Conservation (phyloP, 2,113 vertebrate genomes). For the Odobenus rosmarus region DNA sequence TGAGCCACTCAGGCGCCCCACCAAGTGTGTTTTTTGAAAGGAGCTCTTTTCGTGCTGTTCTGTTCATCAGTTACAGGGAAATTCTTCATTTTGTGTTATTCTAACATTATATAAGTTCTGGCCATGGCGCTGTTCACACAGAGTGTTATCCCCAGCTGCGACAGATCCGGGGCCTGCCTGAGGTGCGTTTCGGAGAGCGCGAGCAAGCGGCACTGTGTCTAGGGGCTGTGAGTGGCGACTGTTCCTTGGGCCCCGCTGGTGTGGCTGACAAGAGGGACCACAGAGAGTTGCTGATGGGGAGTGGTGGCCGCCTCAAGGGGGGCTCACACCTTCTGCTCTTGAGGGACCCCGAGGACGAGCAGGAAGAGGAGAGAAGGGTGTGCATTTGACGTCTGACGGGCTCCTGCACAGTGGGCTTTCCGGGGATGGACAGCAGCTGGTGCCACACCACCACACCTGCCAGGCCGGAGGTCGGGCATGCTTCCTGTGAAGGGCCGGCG, state of each 20-base stretch:
- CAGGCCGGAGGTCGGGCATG: accelerated
- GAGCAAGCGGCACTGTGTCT: too few species aligned
- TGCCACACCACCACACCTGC: accelerated
- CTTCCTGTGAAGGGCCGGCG: not conserved
- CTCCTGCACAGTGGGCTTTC: not conserved
- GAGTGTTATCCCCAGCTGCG: not conserved
- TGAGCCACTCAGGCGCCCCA: too few species aligned
- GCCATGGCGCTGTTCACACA: not conserved
- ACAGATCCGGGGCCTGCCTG: not conserved
- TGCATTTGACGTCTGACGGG: not conserved
- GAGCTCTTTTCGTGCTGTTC: not conserved
- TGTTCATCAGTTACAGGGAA: not conserved
- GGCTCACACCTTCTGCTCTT: not conserved
- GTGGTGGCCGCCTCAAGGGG: too few species aligned
- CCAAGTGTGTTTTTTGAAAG: not conserved
- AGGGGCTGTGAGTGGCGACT: not conserved
- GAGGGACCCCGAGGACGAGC: too few species aligned
- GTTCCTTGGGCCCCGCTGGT: too few species aligned
- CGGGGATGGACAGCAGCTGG: not conserved
- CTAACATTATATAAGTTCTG: not conserved
- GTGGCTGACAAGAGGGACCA: not conserved
- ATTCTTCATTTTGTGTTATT: not conserved
- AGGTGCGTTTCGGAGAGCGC: not conserved
- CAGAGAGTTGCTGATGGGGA: not conserved
- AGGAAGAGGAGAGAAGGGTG: not conserved